Evolutionary conservation across 2,113 vertebrate species (phyloP), one percentile per base, ranked within the genome.

Genomic region (Clarias gariepinus): DNA sequence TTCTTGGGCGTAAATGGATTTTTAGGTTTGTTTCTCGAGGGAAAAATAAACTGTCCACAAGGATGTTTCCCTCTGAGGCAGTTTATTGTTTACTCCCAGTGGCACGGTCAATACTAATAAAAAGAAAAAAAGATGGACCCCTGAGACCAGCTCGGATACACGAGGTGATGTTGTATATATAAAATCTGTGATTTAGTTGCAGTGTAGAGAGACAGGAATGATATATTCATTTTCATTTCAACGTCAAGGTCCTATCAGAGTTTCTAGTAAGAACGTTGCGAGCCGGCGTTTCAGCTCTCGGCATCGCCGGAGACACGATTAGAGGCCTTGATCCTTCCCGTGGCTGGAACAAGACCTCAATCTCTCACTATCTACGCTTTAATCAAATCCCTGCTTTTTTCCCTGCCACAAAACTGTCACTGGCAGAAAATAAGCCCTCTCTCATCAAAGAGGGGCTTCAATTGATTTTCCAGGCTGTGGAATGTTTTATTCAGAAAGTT

Each of bases 301-400:
- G 91, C 94, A 91, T 94, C 94, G 91, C 81, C 90, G 92, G 92
- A 96, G 96, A 96, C 95, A 95, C 96, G 95, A 98, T 98, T 97
- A 96, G 94, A 94, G 94, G 95, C 96, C 96, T 97, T 98, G 97
- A 97, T 98, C 97, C 94, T 94, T 93, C 93, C 94, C 90, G 92
- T 96, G 95, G 95, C 95, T 96, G 95, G 96, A 98, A 99, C 96
- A 98, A 98, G 97, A 98, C 97, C 97, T 98, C 97, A 98, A 97
- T 99, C 97, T 98, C 94, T 96, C 95, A 95, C 96, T 97, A 96
- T 96, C 97, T 98, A 95, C 93, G 91, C 93, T 98, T 98, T 98
- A 98, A 99, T 99, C 97, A 98, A 96, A 95, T 96, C 96, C 95
- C 95, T 96, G 95, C 92, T 91, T 94, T 97, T 97, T 95, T 94